Evolutionary conservation across 2,888 invertebrate species (phyloP).

Genomic region (Epinotia nisella): DNA sequence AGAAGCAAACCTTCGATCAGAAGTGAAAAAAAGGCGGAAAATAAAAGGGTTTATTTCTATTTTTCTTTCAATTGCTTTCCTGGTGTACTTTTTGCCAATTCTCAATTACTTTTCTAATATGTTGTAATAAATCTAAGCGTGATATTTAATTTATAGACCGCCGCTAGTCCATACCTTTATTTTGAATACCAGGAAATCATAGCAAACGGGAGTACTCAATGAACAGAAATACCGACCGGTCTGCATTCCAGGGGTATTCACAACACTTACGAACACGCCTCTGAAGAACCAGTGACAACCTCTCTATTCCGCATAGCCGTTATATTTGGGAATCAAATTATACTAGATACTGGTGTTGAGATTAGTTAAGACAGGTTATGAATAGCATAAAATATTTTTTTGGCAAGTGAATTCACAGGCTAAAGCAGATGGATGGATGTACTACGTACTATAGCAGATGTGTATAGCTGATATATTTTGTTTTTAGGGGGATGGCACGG

Average conservation of each 20-base stretch:
- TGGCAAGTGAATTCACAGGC: conserved; percentile 3
- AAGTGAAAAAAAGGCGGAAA: too few relatives aligned
- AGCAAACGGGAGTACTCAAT: not conserved
- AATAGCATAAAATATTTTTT: conserved; percentile 19
- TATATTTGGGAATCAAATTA: not conserved
- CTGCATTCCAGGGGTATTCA: conserved; percentile 19
- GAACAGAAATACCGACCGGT: conserved; percentile 23
- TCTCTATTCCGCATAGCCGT: not conserved
- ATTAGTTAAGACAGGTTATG: not conserved
- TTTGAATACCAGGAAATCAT: conserved; percentile 13
- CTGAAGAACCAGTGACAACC: not conserved
- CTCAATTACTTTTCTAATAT: too few relatives aligned
- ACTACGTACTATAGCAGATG: not conserved
- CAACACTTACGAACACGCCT: not conserved
- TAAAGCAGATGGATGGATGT: not conserved
- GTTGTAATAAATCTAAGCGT: not conserved
- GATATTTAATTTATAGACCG: not conserved
- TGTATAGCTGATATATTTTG: conserved; percentile 6
- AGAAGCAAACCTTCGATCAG: too few relatives aligned
- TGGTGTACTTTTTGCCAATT: too few relatives aligned
- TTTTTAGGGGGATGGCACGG: conserved; percentile 41
- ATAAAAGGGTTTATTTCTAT: too few relatives aligned
- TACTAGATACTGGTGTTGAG: not conserved
- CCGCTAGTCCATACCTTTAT: not conserved
- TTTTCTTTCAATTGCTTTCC: too few relatives aligned